Percentiles rank a stretch among this genome's conserved stretches.
These are phyloP conservation scores for Pangasius krempfi DNA, from an alignment of 2,797 vertebrate species.

Conservation along the genomic window DNA sequence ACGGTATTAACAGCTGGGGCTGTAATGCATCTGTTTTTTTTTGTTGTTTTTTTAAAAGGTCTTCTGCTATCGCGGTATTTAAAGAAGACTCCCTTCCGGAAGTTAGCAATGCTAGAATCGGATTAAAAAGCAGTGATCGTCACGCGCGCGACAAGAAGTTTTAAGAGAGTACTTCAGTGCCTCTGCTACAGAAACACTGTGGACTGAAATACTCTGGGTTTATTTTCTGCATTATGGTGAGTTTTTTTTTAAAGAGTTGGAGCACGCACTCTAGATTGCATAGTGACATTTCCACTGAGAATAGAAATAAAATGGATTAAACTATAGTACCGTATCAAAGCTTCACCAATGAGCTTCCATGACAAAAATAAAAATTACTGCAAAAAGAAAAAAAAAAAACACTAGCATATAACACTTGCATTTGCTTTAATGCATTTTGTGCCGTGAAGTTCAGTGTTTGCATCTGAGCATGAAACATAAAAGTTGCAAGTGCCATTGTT, in stretches of 20 bases:
- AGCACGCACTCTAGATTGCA: neutral
- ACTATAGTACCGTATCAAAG: neutral
- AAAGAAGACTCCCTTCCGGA: neutral
- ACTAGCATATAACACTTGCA: too few species aligned
- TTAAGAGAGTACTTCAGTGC: neutral
- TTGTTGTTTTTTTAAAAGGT: rapidly evolving
- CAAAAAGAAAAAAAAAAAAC: too few species aligned
- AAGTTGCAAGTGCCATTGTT: neutral
- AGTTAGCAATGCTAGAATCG: neutral
- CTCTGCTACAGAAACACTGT: too few species aligned
- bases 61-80: neutral
- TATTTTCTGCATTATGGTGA: slow-evolving; percentile 3
- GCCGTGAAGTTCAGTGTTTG: neutral
- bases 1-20: neutral
- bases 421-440: neutral
- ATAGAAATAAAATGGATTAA: neutral
- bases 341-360: neutral
- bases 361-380: neutral
- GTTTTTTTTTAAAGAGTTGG: neutral
- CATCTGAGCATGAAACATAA: neutral
- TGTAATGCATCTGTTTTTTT: neutral
- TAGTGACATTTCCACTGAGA: neutral
- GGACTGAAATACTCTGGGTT: neutral
- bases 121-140: neutral
- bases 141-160: neutral